Evolutionary conservation across 2,888 invertebrate species (phyloP), one percentile per base, ranked within the genome.

Genomic region (Drosophila ezoana): DNA sequence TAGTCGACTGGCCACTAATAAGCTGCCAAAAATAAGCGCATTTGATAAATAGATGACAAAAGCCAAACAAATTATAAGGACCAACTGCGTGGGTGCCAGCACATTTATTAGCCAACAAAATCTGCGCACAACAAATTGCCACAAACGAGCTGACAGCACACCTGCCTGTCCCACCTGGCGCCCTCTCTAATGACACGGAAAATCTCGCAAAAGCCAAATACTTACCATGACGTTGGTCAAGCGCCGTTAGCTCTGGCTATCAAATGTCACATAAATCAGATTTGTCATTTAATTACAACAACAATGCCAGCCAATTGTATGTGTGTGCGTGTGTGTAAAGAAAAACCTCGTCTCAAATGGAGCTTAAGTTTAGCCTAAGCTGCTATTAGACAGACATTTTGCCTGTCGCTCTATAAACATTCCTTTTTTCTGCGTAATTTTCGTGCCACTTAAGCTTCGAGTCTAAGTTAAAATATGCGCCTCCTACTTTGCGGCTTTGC

Each of bases 221-320:
- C 64, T 61, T 33, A 49, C 64, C 52, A 18, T 59, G 52, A 37
- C 59, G 45, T 47, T 70, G 79, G 71, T 65, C 70, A 70, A 70
- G 71, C 62, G 58, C 61, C 47, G 35, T 59, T 58, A 40, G 63
- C 43, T 37, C 64, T 45, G 37, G 72, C 86, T 89, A 85, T 89
- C 89, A 88, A 82, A 89, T 88, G 81, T 72, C 90, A 77, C 89
- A 88, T 88, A 88, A 88, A 88, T 90, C 89, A 88, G 88, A 81
- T 88, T 88, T 88, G 88, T 74, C 80, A 79, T 81, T 76, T 79
- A 77, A 72, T 75, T 79, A 76, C 68, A 86, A 56, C 77, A 74
- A 70, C 66, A 58, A 57, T 32, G 38, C 20, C 56, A 59, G 35
- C 41, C 51, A 14, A 16, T 35, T 9, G n/a, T 40, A 28, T 47